Evolutionary conservation across 2,888 invertebrate genomes (phyloP).

Genomic region (Troglohyphantes excavatus): DNA sequence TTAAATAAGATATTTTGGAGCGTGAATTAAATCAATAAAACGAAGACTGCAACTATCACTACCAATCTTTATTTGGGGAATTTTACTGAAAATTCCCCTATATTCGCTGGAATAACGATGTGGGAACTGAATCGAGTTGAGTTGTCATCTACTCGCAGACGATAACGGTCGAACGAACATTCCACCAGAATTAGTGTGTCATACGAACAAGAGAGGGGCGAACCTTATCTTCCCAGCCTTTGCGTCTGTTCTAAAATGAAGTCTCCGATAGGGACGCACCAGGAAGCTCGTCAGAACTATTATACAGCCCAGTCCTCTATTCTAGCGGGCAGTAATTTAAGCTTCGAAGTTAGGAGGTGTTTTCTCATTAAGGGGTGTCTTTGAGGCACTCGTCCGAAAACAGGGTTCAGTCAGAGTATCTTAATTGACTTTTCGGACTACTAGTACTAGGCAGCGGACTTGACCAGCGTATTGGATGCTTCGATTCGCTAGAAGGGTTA

Average conservation of each 20-base stretch:
- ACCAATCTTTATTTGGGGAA: no score
- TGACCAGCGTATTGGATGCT: background rate
- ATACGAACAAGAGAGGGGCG: background rate
- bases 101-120: background rate
- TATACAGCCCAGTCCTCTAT: background rate
- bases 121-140: background rate
- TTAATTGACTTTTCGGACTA: background rate
- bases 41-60: no score
- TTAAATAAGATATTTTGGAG: no score
- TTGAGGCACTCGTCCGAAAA: constrained; percentile 26
- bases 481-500: background rate
- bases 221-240: background rate
- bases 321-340: constrained; percentile 21
- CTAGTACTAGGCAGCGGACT: background rate
- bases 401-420: background rate
- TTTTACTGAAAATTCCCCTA: background rate
- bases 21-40: no score
- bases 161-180: background rate
- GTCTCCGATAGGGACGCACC: background rate
- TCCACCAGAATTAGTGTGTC: background rate
- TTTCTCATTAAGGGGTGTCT: constrained; percentile 59
- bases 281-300: background rate
- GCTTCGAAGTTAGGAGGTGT: constrained; percentile 35
- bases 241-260: background rate
- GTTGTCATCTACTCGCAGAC: background rate